These are phyloP conservation scores for Cettia cetti DNA, from an alignment of 2,113 vertebrate genomes.

Conservation along the genomic window DNA sequence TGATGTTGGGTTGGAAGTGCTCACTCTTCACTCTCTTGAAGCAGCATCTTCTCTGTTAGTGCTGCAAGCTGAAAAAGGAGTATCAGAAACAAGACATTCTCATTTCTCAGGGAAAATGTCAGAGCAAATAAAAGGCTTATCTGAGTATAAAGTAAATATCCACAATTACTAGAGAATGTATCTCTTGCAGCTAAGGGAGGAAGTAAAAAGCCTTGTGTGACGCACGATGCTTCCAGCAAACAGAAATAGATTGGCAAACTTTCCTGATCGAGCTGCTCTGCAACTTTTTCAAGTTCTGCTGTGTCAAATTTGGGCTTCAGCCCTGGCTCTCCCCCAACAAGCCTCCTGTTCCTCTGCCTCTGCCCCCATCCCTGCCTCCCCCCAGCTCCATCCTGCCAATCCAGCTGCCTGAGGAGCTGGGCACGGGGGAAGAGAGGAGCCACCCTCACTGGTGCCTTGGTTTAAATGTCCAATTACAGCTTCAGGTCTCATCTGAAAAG, in stretches of 20 bases:
- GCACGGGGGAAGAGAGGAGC: neutral
- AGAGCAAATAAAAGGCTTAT: neutral
- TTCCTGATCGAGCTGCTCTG: neutral
- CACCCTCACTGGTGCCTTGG: neutral
- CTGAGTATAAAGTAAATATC: neutral
- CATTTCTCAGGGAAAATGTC: neutral
- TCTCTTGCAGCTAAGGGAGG: neutral
- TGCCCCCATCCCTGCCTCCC: neutral
- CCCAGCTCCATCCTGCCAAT: neutral
- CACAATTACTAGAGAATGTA: neutral
- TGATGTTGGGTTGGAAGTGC: neutral
- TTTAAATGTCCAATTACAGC: neutral
- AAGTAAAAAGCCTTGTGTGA: neutral
- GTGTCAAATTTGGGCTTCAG: neutral
- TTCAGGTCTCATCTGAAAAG: too few relatives aligned
- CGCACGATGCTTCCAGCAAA: neutral
- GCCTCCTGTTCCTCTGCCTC: neutral
- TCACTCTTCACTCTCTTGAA: neutral
- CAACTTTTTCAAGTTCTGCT: neutral
- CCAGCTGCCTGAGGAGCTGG: neutral
- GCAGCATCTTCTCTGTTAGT: neutral
- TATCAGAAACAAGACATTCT: neutral
- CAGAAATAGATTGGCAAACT: neutral
- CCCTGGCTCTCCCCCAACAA: neutral
- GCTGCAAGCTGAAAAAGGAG: neutral